These are phyloP conservation scores for Drosophila yooni DNA, from an alignment of 2,888 invertebrate genomes.

Conservation along the genomic window DNA sequence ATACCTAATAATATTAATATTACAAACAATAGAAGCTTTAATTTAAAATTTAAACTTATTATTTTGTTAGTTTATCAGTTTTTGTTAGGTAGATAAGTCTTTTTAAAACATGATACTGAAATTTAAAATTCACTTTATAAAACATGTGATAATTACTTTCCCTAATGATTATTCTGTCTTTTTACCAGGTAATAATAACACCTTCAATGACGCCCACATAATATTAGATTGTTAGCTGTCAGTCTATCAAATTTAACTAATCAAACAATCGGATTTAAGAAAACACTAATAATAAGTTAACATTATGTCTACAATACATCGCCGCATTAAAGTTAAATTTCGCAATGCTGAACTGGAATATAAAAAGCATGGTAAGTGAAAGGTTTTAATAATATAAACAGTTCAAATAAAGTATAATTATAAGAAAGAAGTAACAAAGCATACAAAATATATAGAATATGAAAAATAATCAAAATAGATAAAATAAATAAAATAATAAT, in stretches of 20 bases:
- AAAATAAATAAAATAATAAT: too few relatives aligned
- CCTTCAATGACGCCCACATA: background rate
- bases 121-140: background rate
- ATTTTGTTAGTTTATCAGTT: background rate
- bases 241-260: background rate
- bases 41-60: background rate
- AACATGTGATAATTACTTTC: background rate
- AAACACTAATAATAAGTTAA: background rate
- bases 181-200: background rate
- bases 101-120: background rate
- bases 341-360: constrained; percentile 2
- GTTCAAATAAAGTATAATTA: background rate
- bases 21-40: too few relatives aligned
- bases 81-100: background rate
- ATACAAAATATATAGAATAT: background rate
- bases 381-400: background rate
- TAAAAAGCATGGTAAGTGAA: constrained; percentile 9
- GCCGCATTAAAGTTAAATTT: constrained; percentile 28
- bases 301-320: constrained; percentile 20
- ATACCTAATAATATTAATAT: too few relatives aligned
- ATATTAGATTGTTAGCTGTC: background rate
- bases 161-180: background rate
- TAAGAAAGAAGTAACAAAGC: background rate
- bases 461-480: background rate
- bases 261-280: too few relatives aligned